Percentiles rank a stretch among this genome's conserved stretches.
Evolutionary conservation across 2,113 vertebrate species (phyloP).

Genomic region (Ahaetulla prasina): DNA sequence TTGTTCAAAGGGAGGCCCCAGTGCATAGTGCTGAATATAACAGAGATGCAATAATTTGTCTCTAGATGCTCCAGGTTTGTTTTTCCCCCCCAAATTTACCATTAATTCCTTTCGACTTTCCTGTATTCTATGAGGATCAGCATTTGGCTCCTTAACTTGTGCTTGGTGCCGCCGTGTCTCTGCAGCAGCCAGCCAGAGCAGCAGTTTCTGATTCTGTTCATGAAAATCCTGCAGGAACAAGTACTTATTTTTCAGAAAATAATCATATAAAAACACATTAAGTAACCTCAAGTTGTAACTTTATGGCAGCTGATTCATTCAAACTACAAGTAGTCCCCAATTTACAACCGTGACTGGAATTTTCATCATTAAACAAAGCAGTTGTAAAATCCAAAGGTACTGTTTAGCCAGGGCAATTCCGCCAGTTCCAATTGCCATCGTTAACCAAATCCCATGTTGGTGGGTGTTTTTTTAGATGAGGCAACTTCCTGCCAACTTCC

Average conservation of each 20-base stretch:
- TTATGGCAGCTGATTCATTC: not conserved
- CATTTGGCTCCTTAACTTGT: conserved; percentile 39
- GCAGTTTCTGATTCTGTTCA: conserved; percentile 75
- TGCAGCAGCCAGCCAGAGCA: conserved; percentile 79
- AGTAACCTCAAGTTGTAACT: not conserved
- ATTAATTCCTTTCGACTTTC: conserved; percentile 67
- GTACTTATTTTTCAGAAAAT: not conserved
- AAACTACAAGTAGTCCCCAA: not conserved
- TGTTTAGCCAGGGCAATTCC: not conserved
- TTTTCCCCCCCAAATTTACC: conserved; percentile 64
- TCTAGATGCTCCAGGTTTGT: not conserved
- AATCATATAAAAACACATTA: not conserved
- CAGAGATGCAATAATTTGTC: not conserved
- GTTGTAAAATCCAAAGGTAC: not conserved
- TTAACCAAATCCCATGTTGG: not conserved
- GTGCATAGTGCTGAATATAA: not conserved
- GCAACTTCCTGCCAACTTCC: not conserved
- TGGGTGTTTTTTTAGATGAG: not conserved
- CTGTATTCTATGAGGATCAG: conserved; percentile 57
- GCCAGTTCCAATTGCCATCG: not conserved
- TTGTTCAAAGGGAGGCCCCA: not conserved
- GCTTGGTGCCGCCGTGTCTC: conserved; percentile 69
- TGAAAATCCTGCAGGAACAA: conserved; percentile 83
- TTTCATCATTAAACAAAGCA: not conserved
- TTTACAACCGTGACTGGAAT: not conserved